Evolutionary conservation across 2,113 vertebrate genomes (phyloP).

Genomic region (Notothenia coriiceps): DNA sequence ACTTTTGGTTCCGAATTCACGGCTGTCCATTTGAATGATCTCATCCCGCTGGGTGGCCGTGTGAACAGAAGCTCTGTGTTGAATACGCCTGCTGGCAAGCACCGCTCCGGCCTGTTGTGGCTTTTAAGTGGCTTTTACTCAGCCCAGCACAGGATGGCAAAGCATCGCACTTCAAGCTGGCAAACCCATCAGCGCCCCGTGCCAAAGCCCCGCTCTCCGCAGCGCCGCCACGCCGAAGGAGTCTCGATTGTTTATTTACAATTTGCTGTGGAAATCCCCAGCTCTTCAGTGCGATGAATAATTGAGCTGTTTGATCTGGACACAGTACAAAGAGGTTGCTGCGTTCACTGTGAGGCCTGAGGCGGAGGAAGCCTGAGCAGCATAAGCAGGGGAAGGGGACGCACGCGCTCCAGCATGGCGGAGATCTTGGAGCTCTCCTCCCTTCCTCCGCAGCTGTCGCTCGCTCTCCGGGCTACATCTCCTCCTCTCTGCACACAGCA

Average conservation of each 20-base stretch:
- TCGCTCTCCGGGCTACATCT: conserved; percentile 75
- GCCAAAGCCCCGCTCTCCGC: conserved; percentile 61
- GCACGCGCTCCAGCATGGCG: conserved; percentile 49
- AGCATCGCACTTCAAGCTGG: conserved; percentile 64
- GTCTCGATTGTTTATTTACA: conserved; percentile 82
- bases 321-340: conserved; percentile 80
- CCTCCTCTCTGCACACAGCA: conserved; percentile 67
- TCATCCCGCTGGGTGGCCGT: conserved; percentile 31
- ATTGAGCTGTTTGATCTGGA: conserved; percentile 84
- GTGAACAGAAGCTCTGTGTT: conserved; percentile 56
- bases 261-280: conserved; percentile 80
- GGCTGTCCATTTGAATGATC: conserved; percentile 33
- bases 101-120: conserved; percentile 46
- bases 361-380: conserved; percentile 74
- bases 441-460: conserved; percentile 82
- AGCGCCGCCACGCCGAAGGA: conserved; percentile 51
- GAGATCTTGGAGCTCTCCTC: conserved; percentile 68
- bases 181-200: conserved; percentile 40
- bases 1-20: conserved; percentile 33
- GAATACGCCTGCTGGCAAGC: conserved; percentile 52
- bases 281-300: conserved; percentile 79
- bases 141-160: conserved; percentile 64
- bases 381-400: conserved; percentile 51
- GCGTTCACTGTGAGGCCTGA: conserved; percentile 48
- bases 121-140: conserved; percentile 70